These are phyloP conservation scores for Mesodorylaimus sp. DNA, from an alignment of 2,888 invertebrate genomes.

Conservation along the genomic window DNA sequence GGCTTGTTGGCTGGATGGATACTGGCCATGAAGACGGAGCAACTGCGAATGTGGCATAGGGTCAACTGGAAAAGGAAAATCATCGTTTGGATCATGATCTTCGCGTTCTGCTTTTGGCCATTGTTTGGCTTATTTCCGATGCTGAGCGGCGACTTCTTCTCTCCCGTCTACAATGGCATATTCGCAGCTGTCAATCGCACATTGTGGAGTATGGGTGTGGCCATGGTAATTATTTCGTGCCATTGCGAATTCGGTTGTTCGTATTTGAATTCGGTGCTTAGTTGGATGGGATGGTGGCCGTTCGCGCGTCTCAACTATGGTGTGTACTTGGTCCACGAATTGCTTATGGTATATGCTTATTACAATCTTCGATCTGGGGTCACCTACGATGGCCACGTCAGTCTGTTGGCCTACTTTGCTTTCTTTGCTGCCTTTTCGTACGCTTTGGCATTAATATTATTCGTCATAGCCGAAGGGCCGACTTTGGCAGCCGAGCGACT, in stretches of 20 bases:
- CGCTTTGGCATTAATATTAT: background rate
- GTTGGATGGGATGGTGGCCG: background rate
- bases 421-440: background rate
- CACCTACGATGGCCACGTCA: background rate
- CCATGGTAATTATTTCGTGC: conserved; percentile 1
- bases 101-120: conserved; percentile 1
- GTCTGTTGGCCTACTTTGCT: background rate
- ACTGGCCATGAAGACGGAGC: background rate
- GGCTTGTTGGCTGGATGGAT: conserved; percentile 28
- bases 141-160: background rate
- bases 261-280: background rate
- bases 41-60: background rate
- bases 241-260: background rate
- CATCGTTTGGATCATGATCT: background rate
- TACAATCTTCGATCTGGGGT: background rate
- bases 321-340: conserved; percentile 5
- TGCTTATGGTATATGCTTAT: background rate
- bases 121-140: conserved; percentile 4
- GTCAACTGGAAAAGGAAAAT: background rate
- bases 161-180: conserved; percentile 2
- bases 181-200: background rate
- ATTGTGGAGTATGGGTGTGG: background rate
- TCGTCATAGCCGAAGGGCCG: conserved; percentile 2
- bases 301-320: conserved; percentile 2
- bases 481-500: conserved; percentile 1